Conservation (phyloP, 2,888 invertebrate species). For the Catocala fraxini region DNA sequence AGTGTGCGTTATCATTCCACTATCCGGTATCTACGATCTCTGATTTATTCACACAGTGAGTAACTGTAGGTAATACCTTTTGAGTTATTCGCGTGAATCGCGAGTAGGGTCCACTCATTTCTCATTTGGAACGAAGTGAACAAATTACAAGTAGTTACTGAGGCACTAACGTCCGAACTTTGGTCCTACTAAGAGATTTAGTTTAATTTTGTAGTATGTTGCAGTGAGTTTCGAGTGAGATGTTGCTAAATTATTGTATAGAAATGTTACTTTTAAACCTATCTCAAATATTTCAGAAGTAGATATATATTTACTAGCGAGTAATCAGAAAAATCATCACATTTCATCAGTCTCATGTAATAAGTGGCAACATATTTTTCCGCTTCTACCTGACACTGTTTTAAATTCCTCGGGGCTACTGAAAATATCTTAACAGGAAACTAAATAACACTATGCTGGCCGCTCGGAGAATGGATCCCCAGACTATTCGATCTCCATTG, state of each 20-base stretch:
- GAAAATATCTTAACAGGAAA: no score
- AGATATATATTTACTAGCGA: no score
- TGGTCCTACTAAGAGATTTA: constrained; percentile 43
- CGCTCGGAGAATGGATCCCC: no score
- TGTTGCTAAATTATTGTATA: neutral
- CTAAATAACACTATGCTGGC: no score
- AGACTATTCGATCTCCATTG: no score
- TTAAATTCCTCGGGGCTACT: no score
- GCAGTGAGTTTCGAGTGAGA: neutral
- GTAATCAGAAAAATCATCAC: no score
- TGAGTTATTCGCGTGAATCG: constrained; percentile 70
- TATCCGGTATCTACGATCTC: constrained; percentile 35
- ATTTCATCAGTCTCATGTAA: no score
- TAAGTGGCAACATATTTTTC: no score
- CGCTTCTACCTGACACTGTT: no score
- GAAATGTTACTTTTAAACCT: no score
- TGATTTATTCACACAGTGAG: constrained; percentile 51
- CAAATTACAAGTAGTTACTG: constrained; percentile 72
- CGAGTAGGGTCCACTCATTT: constrained; percentile 62
- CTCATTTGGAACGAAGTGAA: constrained; percentile 71
- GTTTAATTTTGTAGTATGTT: neutral
- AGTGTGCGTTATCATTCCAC: constrained; percentile 9
- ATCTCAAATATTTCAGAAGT: no score
- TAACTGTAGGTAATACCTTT: constrained; percentile 53
- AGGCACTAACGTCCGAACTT: constrained; percentile 61